Base-by-base conservation (phyloP, 2,888 invertebrate species). In the Megastigmus dorsalis region DNA sequence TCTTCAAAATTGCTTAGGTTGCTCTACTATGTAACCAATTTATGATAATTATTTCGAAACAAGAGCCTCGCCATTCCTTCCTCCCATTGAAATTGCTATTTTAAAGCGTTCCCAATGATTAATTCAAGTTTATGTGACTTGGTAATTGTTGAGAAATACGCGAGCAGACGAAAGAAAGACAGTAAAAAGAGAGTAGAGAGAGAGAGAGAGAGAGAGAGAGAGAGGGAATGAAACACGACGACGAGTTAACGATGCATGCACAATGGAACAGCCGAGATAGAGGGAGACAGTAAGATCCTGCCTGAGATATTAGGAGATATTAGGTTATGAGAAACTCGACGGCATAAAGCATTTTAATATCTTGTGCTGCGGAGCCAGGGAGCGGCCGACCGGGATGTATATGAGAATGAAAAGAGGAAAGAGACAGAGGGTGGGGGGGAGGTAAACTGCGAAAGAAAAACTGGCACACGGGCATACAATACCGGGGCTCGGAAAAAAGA, bases 291-390 rank as follows among this genome's bases (percentile, higher is more conserved):
- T n/a, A n/a, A n/a, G n/a, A 13, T 28, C 18, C 23, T 43, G 23
- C 20, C 9, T 15, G 9, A 43, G 55, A 67, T 55, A 67, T 67
- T 55, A 55, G 43, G 55, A 67, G 33, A 67, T 67, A 67, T 67
- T 67, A 67, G 66, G 66, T 67, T 67, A 55, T 30, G 43, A 67
- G 66, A 54, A 52, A 65, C 38, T 65, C 52, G 36, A 52, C 65
- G 9, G 52, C 48, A 52, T 52, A 52, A 54, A 48, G 68, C 50
- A 69, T 59, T 69, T 69, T 62, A 70, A 70, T 70, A 70, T 62
- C 57, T 59, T 15, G 43, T 28, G 3, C 28, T 9, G n/a, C 26
- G 6, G 5, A 3, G 15, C 13, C 45, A n/a, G n/a, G n/a, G n/a
- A n/a, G 23, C 10, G 10, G n/a, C 13, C 28, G n/a, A 10, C 30